Evolutionary conservation across 2,888 invertebrate species (phyloP).

Genomic region (Zelleria hepariella): DNA sequence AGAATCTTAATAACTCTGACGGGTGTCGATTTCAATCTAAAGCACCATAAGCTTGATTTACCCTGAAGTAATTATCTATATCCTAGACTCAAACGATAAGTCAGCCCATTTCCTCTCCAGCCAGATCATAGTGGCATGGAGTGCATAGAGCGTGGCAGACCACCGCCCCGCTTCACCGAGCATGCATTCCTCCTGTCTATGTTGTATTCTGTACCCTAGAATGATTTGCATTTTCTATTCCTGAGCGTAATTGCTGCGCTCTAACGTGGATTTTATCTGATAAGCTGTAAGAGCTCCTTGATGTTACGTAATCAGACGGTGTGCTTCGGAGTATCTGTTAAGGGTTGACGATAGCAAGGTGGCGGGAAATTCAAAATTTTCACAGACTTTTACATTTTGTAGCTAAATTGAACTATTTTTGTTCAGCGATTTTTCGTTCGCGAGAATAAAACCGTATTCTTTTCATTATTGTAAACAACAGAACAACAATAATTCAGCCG

Average conservation of each 20-base stretch:
- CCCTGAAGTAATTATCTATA: not conserved
- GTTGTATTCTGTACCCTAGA: not conserved
- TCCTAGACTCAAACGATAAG: not conserved
- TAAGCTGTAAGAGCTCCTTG: not conserved
- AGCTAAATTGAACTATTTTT: no score
- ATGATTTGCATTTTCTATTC: not conserved
- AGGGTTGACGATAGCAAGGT: no score
- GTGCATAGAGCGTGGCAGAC: not conserved
- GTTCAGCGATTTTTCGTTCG: no score
- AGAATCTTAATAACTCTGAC: no score
- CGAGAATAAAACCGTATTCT: no score
- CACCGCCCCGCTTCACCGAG: slow-evolving; percentile 13
- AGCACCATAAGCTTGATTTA: not conserved
- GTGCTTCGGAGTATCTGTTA: not conserved
- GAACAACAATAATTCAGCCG: no score
- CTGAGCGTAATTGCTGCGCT: not conserved
- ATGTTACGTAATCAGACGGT: not conserved
- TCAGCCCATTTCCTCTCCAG: not conserved
- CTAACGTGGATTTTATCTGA: not conserved
- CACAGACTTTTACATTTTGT: no score
- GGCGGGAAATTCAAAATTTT: no score
- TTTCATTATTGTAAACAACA: no score
- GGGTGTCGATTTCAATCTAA: no score
- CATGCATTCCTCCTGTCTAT: not conserved
- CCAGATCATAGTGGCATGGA: not conserved